Conservation (phyloP, 2,888 invertebrate species). For the Pollenia griseotomentosa region DNA sequence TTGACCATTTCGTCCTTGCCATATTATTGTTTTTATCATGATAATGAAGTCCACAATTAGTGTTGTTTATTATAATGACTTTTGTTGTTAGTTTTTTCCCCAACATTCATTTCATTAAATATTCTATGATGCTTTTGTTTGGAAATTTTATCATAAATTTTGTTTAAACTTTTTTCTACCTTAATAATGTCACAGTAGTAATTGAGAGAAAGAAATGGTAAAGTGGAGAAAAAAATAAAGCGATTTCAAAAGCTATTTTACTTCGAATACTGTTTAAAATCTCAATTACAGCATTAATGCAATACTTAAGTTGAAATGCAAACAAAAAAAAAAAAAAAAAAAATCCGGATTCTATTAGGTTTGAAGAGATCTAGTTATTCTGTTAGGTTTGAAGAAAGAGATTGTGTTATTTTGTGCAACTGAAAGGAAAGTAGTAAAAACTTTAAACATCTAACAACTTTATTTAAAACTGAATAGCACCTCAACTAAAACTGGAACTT, state of each 20-base stretch:
- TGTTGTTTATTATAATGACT: conserved; percentile 58
- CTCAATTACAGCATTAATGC: conserved; percentile 1
- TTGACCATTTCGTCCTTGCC: conserved; percentile 21
- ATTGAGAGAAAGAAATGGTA: conserved; percentile 11
- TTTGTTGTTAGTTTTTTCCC: conserved; percentile 14
- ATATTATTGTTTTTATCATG: conserved; percentile 38
- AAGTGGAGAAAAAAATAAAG: background rate
- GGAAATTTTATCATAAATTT: conserved; percentile 8
- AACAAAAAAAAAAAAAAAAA: background rate
- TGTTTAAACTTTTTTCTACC: conserved; percentile 6
- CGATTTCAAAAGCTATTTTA: background rate
- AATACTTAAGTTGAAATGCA: background rate
- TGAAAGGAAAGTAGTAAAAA: too few species aligned
- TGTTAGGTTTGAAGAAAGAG: too few species aligned
- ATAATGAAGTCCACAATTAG: conserved; percentile 59
- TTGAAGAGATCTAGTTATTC: too few species aligned
- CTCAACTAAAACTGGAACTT: too few species aligned
- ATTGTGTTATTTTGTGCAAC: too few species aligned
- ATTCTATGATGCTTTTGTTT: background rate
- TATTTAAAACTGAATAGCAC: too few species aligned
- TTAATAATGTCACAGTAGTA: conserved; percentile 8
- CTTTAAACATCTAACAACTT: too few species aligned
- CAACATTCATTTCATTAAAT: conserved; percentile 8
- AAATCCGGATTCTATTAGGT: background rate
- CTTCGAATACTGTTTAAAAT: background rate